Conservation (phyloP, 2,113 vertebrate genomes). For the Speoplatyrhinus poulsoni region DNA sequence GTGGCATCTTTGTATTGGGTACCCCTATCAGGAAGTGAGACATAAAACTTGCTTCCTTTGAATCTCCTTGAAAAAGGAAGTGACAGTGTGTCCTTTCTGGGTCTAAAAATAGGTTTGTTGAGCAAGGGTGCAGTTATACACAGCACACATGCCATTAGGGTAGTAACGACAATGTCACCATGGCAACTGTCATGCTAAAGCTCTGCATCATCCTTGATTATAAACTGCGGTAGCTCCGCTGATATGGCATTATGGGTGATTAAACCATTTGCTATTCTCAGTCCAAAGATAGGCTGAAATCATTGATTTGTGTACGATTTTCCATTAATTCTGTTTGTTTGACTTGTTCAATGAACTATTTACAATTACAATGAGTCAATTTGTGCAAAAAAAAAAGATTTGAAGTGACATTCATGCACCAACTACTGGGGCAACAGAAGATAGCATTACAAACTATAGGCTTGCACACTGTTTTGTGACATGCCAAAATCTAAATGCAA, state of each 20-base stretch:
- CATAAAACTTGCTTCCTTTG: neutral
- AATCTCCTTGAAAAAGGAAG: slow-evolving; percentile 30
- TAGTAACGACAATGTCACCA: slow-evolving; percentile 64
- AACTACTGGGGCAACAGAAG: too few species aligned
- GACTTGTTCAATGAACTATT: neutral
- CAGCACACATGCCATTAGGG: slow-evolving; percentile 54
- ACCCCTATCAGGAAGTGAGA: neutral
- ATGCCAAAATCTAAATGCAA: too few species aligned
- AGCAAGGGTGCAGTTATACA: slow-evolving; percentile 40
- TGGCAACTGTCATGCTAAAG: slow-evolving; percentile 73
- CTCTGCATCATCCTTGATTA: slow-evolving; percentile 41
- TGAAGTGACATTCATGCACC: too few species aligned
- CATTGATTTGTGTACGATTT: slow-evolving; percentile 21
- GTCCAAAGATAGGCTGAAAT: slow-evolving; percentile 29
- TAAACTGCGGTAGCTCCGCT: slow-evolving; percentile 39
- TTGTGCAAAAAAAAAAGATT: neutral
- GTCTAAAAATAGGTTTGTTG: slow-evolving; percentile 68
- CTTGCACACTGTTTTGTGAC: too few species aligned
- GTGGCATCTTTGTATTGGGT: neutral
- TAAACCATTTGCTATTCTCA: slow-evolving; percentile 52
- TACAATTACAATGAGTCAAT: neutral
- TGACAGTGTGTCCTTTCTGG: slow-evolving; percentile 32
- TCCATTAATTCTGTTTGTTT: slow-evolving; percentile 1
- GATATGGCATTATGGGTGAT: slow-evolving; percentile 58
- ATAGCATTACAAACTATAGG: too few species aligned